A percentile compares a stretch with the other conserved stretches of the same genome.
These are phyloP conservation scores for Sebastes matsubarae DNA, from an alignment of 2,797 vertebrate genomes.

Conservation along the genomic window DNA sequence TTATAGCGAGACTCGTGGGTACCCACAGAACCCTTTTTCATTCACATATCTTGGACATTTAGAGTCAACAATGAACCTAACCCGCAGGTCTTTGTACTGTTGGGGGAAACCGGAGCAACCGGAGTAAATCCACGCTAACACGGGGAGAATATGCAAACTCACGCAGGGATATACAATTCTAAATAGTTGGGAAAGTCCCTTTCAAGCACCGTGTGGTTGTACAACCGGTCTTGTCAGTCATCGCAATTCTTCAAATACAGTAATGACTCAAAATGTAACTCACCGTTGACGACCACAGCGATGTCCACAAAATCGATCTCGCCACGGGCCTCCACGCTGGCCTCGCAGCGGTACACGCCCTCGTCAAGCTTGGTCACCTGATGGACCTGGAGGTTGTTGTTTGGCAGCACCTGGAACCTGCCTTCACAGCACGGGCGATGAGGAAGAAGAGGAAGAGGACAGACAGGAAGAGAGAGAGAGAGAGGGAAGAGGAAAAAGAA, in stretches of 20 bases:
- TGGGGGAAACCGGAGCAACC: too few relatives aligned
- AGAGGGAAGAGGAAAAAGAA: slow-evolving; percentile 16
- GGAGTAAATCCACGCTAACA: too few relatives aligned
- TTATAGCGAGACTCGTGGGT: too few relatives aligned
- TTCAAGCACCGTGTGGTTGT: not conserved
- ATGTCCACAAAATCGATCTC: slow-evolving; percentile 99
- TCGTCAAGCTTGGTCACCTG: slow-evolving; percentile 96
- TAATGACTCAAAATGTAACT: slow-evolving; percentile 57
- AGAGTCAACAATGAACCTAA: too few relatives aligned
- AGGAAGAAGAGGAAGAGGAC: slow-evolving; percentile 25
- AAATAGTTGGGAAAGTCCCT: not conserved
- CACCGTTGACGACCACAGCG: slow-evolving; percentile 94
- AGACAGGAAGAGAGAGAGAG: not conserved
- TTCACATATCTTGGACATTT: too few relatives aligned
- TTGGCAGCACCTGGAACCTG: slow-evolving; percentile 90
- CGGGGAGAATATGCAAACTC: too few relatives aligned
- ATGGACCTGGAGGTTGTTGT: slow-evolving; percentile 96
- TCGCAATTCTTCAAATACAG: not conserved
- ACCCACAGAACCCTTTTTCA: too few relatives aligned
- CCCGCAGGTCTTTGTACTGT: too few relatives aligned
- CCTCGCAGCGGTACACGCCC: slow-evolving; percentile 97
- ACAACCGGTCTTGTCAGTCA: not conserved
- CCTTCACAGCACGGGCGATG: slow-evolving; percentile 74
- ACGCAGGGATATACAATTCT: not conserved
- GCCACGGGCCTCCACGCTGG: slow-evolving; percentile 95